phyloP scores from a whole-genome alignment of 2,113 vertebrate genomes.

The Athene noctua region DNA sequence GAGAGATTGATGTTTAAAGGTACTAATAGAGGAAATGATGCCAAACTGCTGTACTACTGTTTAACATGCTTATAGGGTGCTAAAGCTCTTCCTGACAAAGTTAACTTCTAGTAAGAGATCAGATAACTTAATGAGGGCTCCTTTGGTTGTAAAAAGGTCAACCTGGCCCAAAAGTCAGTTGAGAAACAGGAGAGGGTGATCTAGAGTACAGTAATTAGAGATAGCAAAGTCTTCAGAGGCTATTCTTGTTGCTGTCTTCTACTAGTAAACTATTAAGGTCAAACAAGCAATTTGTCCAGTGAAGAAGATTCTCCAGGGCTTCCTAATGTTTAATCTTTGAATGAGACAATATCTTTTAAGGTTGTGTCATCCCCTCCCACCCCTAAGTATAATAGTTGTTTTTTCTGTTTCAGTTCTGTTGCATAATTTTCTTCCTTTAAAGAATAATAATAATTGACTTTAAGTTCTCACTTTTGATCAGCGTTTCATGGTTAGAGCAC shows the following conservation, averaged over 20 bases:
- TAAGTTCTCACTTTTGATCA: not conserved
- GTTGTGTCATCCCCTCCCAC: not conserved
- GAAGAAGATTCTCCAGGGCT: not conserved
- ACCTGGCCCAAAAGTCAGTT: not conserved
- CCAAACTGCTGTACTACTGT: not conserved
- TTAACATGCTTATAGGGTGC: not conserved
- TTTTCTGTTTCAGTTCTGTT: not conserved
- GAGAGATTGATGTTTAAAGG: not conserved
- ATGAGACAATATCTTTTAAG: not conserved
- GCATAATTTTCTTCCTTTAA: not conserved
- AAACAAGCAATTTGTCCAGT: not conserved
- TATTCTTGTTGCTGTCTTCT: not conserved
- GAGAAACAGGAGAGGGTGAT: not conserved
- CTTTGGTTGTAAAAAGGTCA: conserved; percentile 34
- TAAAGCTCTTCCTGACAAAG: conserved; percentile 19
- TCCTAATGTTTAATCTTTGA: not conserved
- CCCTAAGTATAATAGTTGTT: not conserved
- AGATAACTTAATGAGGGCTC: not conserved
- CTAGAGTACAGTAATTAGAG: not conserved
- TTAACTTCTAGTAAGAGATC: not conserved
- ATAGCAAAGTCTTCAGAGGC: not conserved
- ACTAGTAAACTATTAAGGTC: not conserved
- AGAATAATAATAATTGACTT: not conserved
- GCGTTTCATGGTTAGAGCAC: not conserved
- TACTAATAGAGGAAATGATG: not conserved